A percentile compares a stretch with the other conserved stretches of the same genome.
Conservation (phyloP, 2,888 invertebrate genomes). For the Allacma fusca region DNA sequence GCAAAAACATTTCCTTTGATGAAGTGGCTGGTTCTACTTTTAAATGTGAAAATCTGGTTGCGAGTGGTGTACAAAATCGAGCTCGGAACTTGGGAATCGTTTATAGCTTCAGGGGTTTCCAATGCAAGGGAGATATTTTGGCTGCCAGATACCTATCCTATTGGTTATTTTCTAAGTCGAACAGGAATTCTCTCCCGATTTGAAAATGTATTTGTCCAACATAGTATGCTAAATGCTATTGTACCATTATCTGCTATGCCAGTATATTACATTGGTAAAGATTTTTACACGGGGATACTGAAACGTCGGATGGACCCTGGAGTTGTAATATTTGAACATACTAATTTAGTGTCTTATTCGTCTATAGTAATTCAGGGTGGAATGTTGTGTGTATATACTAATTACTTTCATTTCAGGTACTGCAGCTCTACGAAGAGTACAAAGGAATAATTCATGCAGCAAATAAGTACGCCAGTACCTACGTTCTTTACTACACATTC, state of each 20-base stretch:
- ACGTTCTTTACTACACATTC: background rate
- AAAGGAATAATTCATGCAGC: background rate
- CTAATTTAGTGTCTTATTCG: too few species aligned
- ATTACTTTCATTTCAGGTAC: background rate
- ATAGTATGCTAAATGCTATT: constrained; percentile 4
- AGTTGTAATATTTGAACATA: too few species aligned
- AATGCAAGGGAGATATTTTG: background rate
- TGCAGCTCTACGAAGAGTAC: constrained; percentile 1
- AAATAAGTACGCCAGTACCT: background rate
- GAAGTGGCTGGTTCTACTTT: background rate
- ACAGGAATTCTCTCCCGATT: background rate
- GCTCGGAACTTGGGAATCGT: background rate
- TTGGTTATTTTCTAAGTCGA: background rate
- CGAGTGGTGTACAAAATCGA: background rate
- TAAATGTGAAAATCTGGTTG: background rate
- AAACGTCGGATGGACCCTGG: too few species aligned
- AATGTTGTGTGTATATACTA: background rate
- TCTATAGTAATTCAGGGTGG: too few species aligned
- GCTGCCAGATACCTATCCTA: background rate
- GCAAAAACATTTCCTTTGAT: background rate
- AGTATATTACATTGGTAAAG: too few species aligned
- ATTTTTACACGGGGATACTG: too few species aligned
- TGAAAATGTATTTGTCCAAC: background rate
- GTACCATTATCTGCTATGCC: background rate
- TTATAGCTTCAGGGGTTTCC: background rate